phyloP scores from a whole-genome alignment of 2,113 vertebrate genomes.

The Jaculus jaculus region DNA sequence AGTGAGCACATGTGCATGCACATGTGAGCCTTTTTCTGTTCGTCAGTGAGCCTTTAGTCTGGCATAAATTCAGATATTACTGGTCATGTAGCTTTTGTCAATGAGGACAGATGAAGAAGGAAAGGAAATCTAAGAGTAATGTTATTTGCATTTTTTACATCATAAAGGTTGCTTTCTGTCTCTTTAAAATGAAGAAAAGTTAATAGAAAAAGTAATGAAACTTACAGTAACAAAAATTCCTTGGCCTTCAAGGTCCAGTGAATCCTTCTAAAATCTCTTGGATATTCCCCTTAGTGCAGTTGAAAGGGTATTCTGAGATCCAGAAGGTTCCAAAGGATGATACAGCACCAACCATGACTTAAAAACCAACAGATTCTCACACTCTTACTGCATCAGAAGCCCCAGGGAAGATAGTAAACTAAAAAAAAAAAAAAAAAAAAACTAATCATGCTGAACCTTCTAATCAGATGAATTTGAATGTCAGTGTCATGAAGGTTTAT shows the following conservation, averaged over 20 bases:
- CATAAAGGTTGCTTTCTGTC: neutral
- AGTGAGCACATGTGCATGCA: neutral
- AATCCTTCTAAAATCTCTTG: constrained; percentile 12
- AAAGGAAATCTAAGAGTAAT: constrained; percentile 10
- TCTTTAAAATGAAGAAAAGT: constrained; percentile 23
- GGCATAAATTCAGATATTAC: constrained; percentile 9
- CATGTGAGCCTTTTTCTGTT: neutral
- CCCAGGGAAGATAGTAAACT: neutral
- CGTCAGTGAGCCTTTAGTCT: neutral
- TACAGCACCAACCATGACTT: neutral
- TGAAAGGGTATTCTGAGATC: neutral
- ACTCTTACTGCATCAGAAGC: neutral
- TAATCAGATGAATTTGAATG: neutral
- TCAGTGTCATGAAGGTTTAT: neutral
- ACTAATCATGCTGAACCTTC: neutral
- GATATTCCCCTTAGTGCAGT: neutral
- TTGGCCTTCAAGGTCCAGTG: constrained; percentile 5
- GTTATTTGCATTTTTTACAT: neutral
- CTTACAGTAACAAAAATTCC: neutral
- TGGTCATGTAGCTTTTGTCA: neutral
- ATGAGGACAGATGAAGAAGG: neutral
- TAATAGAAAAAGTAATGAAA: neutral
- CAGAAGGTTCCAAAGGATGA: neutral
- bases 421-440: neutral
- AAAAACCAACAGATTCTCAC: neutral